Percentiles rank a stretch among this genome's conserved stretches.
These are phyloP conservation scores for Malurus leucopterus DNA, from an alignment of 2,797 vertebrate species.

Conservation along the genomic window DNA sequence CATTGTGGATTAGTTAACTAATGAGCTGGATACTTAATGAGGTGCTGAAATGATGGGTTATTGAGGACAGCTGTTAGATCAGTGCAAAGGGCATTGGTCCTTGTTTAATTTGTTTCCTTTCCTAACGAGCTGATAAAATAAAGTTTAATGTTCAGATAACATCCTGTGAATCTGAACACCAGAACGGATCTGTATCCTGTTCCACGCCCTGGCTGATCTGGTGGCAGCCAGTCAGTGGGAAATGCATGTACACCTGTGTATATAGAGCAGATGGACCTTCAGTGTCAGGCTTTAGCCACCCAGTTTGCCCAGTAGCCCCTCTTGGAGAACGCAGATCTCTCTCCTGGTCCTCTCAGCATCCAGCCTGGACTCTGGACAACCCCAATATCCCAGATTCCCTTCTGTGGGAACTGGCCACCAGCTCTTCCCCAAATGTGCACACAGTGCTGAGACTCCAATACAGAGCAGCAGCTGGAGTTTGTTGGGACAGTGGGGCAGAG, in stretches of 20 bases:
- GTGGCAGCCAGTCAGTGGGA: not conserved
- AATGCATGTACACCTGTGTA: rapidly evolving
- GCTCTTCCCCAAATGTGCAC: rapidly evolving
- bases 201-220: rapidly evolving
- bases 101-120: not conserved
- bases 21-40: not conserved
- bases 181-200: not conserved
- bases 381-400: rapidly evolving
- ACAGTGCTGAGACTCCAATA: rapidly evolving
- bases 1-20: rapidly evolving
- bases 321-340: not conserved
- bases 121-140: not conserved
- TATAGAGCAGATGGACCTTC: rapidly evolving
- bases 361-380: not conserved
- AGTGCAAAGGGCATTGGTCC: not conserved
- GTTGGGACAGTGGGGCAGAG: not conserved
- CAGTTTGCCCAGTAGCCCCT: not conserved
- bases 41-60: not conserved
- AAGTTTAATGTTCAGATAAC: not conserved
- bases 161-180: not conserved
- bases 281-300: not conserved
- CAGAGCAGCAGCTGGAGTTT: not conserved
- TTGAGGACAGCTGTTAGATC: rapidly evolving
- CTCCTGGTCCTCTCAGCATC: not conserved
- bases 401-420: not conserved